These are phyloP conservation scores for Chrysolina oricalcia DNA, from an alignment of 2,888 invertebrate genomes.

Conservation along the genomic window DNA sequence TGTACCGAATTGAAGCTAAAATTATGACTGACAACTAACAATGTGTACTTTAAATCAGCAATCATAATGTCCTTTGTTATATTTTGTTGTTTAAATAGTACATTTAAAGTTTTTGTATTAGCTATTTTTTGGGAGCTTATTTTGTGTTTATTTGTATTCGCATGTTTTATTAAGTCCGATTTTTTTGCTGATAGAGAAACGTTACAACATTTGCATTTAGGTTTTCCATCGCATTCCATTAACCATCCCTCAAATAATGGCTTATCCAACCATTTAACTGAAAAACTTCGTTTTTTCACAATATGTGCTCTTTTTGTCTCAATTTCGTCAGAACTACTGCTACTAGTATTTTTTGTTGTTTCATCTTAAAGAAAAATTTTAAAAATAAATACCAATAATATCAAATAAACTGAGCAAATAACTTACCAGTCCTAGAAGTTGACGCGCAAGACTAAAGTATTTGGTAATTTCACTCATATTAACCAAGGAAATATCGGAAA, in stretches of 20 bases:
- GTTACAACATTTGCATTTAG: conserved; percentile 12
- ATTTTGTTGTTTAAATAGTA: conserved; percentile 12
- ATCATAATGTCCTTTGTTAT: conserved; percentile 12
- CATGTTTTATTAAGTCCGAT: conserved; percentile 12
- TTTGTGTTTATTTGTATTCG: conserved; percentile 12
- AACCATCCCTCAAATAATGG: conserved; percentile 12
- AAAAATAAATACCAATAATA: conserved; percentile 12
- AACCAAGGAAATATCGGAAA: conserved; percentile 12
- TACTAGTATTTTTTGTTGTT: conserved; percentile 9
- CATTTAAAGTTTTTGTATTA: conserved; percentile 12
- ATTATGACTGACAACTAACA: conserved; percentile 7
- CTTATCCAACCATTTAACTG: conserved; percentile 12
- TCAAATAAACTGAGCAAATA: conserved; percentile 12
- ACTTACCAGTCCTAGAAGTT: conserved; percentile 12
- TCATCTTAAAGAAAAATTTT: conserved; percentile 9
- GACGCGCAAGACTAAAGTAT: conserved; percentile 9
- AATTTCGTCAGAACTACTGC: conserved; percentile 12
- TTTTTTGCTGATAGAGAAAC: conserved; percentile 12
- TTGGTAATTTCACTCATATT: conserved; percentile 12
- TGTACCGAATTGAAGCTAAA: conserved; percentile 8
- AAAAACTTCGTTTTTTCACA: conserved; percentile 9
- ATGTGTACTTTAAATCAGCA: conserved; percentile 12
- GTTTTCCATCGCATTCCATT: conserved; percentile 12
- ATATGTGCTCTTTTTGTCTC: conserved; percentile 11
- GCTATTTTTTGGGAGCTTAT: conserved; percentile 12